Percentiles rank a stretch among this genome's conserved stretches.
Evolutionary conservation across 2,113 vertebrate species (phyloP).

Genomic region (Mellivora capensis): DNA sequence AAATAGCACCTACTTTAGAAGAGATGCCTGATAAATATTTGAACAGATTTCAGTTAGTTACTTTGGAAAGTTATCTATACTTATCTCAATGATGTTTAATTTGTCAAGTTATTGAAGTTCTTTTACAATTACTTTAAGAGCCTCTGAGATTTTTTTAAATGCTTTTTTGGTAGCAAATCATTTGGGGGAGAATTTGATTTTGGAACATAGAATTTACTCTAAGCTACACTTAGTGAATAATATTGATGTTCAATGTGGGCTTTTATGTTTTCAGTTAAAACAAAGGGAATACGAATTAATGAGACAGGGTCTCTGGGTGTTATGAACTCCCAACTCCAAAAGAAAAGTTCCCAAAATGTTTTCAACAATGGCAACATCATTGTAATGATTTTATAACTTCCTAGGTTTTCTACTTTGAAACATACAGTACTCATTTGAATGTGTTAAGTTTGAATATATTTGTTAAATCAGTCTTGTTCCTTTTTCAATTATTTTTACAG

Average conservation of each 20-base stretch:
- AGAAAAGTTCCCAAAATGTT: not conserved
- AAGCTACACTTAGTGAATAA: not conserved
- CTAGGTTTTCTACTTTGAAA: slow-evolving; percentile 25
- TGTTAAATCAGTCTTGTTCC: slow-evolving; percentile 7
- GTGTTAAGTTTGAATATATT: not conserved
- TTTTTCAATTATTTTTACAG: slow-evolving; percentile 14
- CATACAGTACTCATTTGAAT: not conserved
- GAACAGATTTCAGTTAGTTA: slow-evolving; percentile 42
- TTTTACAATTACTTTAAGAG: slow-evolving; percentile 40
- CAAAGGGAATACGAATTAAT: slow-evolving; percentile 32
- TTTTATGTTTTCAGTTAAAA: slow-evolving; percentile 46
- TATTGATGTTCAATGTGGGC: slow-evolving; percentile 6
- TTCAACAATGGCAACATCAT: not conserved
- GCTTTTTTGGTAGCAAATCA: slow-evolving; percentile 22
- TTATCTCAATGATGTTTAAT: slow-evolving; percentile 40
- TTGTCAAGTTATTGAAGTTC: slow-evolving; percentile 26
- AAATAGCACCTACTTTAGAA: not conserved
- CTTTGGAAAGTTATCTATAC: slow-evolving; percentile 1
- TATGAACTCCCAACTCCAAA: not conserved
- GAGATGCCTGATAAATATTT: slow-evolving; percentile 8
- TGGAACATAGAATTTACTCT: slow-evolving; percentile 43
- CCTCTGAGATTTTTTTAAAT: not conserved
- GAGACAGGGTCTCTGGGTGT: slow-evolving; percentile 6
- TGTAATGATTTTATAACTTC: slow-evolving; percentile 37
- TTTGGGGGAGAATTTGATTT: slow-evolving; percentile 36